These are phyloP conservation scores for Cylas formicarius DNA, from an alignment of 1,140 invertebrate species.

Conservation along the genomic window DNA sequence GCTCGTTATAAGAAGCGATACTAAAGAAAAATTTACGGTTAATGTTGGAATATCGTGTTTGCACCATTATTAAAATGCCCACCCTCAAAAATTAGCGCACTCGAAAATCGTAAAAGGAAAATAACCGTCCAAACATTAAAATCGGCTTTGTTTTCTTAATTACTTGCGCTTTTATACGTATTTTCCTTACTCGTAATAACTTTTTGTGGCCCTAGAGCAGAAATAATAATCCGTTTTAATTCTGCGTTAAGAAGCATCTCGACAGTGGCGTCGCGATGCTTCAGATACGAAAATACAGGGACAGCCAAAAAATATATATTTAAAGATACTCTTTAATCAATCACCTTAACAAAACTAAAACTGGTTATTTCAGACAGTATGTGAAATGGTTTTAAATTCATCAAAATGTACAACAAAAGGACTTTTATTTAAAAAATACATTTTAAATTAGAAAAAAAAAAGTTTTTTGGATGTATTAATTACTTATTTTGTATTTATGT, in stretches of 20 bases:
- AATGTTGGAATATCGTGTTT: conserved; percentile 24
- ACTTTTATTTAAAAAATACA: too few relatives aligned
- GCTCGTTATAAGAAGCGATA: too few relatives aligned
- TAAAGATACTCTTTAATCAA: too few relatives aligned
- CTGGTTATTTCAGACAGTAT: too few relatives aligned
- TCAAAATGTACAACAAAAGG: too few relatives aligned
- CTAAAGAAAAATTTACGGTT: conserved; percentile 23
- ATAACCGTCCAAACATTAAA: conserved; percentile 21
- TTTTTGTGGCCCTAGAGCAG: conserved; percentile 19
- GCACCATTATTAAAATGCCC: conserved; percentile 23
- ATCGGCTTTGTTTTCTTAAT: conserved; percentile 33
- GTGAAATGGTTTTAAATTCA: too few relatives aligned
- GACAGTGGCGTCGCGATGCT: conserved; percentile 1
- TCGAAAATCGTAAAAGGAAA: conserved; percentile 22
- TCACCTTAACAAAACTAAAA: too few relatives aligned
- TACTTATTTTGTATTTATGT: too few relatives aligned
- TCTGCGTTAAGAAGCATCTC: conserved; percentile 1
- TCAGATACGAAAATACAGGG: too few relatives aligned
- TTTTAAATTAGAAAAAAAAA: too few relatives aligned
- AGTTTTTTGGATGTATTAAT: too few relatives aligned
- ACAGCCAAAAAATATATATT: too few relatives aligned
- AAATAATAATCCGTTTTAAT: conserved; percentile 34
- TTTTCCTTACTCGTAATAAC: conserved; percentile 32
- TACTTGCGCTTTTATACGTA: conserved; percentile 33
- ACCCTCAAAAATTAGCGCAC: conserved; percentile 26